Evolutionary conservation across 1,140 invertebrate species (phyloP), one percentile per base, ranked within the genome.

Genomic region (Solenopsis invicta): DNA sequence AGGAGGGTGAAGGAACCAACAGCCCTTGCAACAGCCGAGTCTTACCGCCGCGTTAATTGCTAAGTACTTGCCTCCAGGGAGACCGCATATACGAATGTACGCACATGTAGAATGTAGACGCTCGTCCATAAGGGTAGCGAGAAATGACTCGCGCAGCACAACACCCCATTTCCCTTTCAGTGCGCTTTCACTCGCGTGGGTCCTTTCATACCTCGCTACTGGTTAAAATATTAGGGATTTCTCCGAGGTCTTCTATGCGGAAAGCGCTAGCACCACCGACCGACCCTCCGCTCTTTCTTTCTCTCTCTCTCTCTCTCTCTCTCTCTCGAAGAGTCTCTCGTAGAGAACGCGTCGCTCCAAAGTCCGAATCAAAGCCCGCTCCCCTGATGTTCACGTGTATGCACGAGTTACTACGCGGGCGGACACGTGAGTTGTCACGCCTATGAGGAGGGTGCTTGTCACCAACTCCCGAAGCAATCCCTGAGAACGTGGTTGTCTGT

Each of bases 201-300:
- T 91, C 86, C 91, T 91, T 91, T 92, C 90, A 89, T 92, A 91
- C 86, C 71, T 92, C 87, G 84, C 52, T 88, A 69, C 85, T 92
- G 92, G 87, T 92, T 92, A 91, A 92, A 92, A 92, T 92, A 92
- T 92, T 92, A 92, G 92, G 92, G 88, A 92, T 91, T 89, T 91
- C 88, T 86, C 87, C 85, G 71, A 89, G 88, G 86, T 87, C 87
- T 88, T 62, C 9, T 66, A 64, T 41, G 18, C 48, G 37, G 48
- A 56, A 59, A 56, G 52, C n/a, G n/a, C n/a, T n/a, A 80, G 72
- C 45, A 72, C 29, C 85, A 21, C 24, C 85, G 13, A 61, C 71
- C 71, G 29, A 29, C 86, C 85, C 86, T 66, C 18, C 13, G 37
- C 48, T n/a, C n/a, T n/a, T n/a, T n/a, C n/a, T n/a, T n/a, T n/a